A percentile compares a stretch with the other conserved stretches of the same genome.
phyloP scores from a whole-genome alignment of 2,797 vertebrate genomes.

The Ctenopoma kingsleyae region DNA sequence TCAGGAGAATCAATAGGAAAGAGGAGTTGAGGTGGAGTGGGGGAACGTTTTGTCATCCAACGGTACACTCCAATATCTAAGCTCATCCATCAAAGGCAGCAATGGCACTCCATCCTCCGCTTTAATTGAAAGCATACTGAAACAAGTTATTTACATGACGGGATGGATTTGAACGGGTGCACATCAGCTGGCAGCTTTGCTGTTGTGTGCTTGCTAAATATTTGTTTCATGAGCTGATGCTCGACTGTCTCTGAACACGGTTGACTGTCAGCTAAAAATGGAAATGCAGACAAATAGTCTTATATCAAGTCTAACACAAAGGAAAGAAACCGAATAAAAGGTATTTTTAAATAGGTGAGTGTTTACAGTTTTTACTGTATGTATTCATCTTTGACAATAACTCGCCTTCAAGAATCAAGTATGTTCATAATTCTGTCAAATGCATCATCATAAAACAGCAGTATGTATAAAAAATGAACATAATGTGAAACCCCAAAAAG shows the following conservation, averaged over 20 bases:
- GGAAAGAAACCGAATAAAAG: constrained; percentile 22
- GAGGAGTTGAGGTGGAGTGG: constrained; percentile 86
- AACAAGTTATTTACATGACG: constrained; percentile 89
- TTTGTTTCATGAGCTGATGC: constrained; percentile 78
- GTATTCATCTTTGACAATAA: constrained; percentile 35
- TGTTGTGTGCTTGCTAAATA: constrained; percentile 75
- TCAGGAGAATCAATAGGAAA: constrained; percentile 85
- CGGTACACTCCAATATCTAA: constrained; percentile 86
- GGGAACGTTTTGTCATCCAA: constrained; percentile 87
- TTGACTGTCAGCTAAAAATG: constrained; percentile 66
- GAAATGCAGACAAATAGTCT: constrained; percentile 62
- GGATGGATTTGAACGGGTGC: constrained; percentile 79
- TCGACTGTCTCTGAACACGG: constrained; percentile 66
- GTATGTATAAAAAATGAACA: constrained; percentile 63
- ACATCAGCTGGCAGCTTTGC: constrained; percentile 75
- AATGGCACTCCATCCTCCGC: constrained; percentile 80
- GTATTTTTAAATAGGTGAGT: constrained; percentile 42
- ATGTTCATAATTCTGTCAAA: constrained; percentile 60
- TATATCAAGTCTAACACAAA: constrained; percentile 48
- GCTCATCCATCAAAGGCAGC: constrained; percentile 86
- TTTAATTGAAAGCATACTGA: constrained; percentile 88
- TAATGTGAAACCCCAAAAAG: constrained; percentile 67
- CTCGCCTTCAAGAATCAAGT: constrained; percentile 23
- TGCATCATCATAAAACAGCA: constrained; percentile 53
- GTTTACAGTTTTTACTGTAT: constrained; percentile 16